Base-by-base conservation (phyloP, 1,140 invertebrate genomes). In the Cherax quadricarinatus region DNA sequence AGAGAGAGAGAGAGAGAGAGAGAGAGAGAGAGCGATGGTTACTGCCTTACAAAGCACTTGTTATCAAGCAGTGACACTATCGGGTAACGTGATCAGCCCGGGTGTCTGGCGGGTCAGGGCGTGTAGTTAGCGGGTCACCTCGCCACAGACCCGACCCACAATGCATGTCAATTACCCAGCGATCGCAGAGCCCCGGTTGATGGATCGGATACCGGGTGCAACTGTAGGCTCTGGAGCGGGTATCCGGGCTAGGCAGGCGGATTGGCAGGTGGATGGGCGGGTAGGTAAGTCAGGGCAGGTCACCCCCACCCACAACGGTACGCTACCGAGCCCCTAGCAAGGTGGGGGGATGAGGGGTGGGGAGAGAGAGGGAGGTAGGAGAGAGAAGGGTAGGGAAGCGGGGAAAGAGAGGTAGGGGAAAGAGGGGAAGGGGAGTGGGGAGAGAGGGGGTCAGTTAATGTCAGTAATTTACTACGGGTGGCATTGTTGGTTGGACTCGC, bases 391-490 rank as follows among this genome's bases (percentile, higher is more conserved):
- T 41, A 0, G 30, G 30, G 30, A 41, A 41, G 30, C 2, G 30
- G 30, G 30, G 30, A 41, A 2, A 41, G 0, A 41, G 2, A 2
- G 30, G 30, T 41, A 1, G 57, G 30, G 53, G 57, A 3, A 60
- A 3, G 3, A 3, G 57, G 16, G 57, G 57, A 1, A 60, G 57
- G 57, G 16, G n/a, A n/a, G n/a, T n/a, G n/a, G n/a, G 57, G 57
- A 16, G 30, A 41, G 30, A 41, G 30, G 30, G 30, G 30, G 30
- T 41, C 57, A 62, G 53, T 14, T 85, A 85, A 85, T 85, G 83
- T 85, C 83, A n/a, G 83, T 85, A 85, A 85, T 85, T 85, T 85
- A 85, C 83, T 24, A 60, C 53, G n/a, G 30, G 86, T 88, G 86
- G n/a, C 73, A 80, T 70, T 78, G 87, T 57, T 82, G 79, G 57